Base-by-base conservation (phyloP, 2,888 invertebrate genomes). In the Drosophila maculinotata region DNA sequence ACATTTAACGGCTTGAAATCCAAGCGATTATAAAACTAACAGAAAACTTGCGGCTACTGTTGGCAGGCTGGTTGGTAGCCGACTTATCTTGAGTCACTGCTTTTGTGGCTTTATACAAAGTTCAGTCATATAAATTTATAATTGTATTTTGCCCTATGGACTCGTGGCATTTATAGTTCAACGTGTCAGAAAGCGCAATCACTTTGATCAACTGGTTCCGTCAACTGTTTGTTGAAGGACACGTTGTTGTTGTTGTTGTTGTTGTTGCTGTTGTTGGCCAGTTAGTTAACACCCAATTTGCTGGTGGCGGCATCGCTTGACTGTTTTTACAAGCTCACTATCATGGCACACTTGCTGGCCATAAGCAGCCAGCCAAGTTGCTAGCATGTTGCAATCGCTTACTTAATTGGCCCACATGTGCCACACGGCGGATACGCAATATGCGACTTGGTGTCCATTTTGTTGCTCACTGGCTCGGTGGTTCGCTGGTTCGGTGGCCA, bases 251-350 rank as follows among this genome's bases (percentile, higher is more conserved):
- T n/a, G n/a, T n/a, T n/a, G n/a, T n/a, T n/a, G n/a, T n/a, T n/a
- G n/a, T n/a, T n/a, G n/a, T n/a, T n/a, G n/a, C n/a, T n/a, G n/a
- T n/a, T n/a, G 10, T 38, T 33, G 6, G 12, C 17, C 45, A 39
- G 23, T 28, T 36, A 30, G 51, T 20, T 26, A 12, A 26, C 52
- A 39, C 48, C 54, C 44, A 64, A 53, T 31, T 53, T 39, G 31
- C 15, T 12, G 15, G 9, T 28, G 14, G 20, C 38, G 47, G 56
- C 58, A 41, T 52, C 45, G 52, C 77, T 79, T 65, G 76, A 76
- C 62, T 83, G 70, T 68, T 54, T 38, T 65, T 66, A 80, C 88
- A 88, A 88, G 87, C 88, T 88, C 88, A 88, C 87, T 86, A 88
- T 86, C 88, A 88, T 82, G 87, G 87, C 79, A 78, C 78, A 52